Conservation (phyloP, 2,113 vertebrate species). For the Haemorhous mexicanus region DNA sequence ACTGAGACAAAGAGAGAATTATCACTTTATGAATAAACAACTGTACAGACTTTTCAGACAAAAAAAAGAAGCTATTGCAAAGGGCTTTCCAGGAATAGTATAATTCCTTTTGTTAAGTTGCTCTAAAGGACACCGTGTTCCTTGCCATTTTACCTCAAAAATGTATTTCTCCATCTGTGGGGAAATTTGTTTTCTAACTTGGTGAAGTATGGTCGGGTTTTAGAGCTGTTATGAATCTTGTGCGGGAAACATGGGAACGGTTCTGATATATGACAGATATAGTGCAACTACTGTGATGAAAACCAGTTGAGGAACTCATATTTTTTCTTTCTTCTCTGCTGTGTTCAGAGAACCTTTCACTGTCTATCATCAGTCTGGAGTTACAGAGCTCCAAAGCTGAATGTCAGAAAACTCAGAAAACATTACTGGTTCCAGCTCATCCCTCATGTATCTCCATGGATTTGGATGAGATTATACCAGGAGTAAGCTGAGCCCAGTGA, state of each 20-base stretch:
- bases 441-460: background rate
- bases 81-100: slow-evolving; percentile 36
- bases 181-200: slow-evolving; percentile 49
- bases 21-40: background rate
- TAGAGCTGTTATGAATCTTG: slow-evolving; percentile 48
- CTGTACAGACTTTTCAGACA: slow-evolving; percentile 24
- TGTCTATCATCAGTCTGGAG: slow-evolving; percentile 35
- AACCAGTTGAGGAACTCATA: slow-evolving; percentile 46
- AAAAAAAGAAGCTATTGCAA: slow-evolving; percentile 4
- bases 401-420: slow-evolving; percentile 32
- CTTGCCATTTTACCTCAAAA: background rate
- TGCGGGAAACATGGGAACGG: slow-evolving; percentile 46
- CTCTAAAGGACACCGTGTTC: slow-evolving; percentile 36
- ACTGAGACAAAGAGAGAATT: slow-evolving; percentile 20
- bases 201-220: background rate
- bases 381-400: slow-evolving; percentile 3
- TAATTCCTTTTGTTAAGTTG: slow-evolving; percentile 52
- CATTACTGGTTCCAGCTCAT: background rate
- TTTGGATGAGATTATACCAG: background rate
- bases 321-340: slow-evolving; percentile 29
- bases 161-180: slow-evolving; percentile 55
- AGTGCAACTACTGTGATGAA: slow-evolving; percentile 61
- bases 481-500: background rate
- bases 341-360: slow-evolving; percentile 30
- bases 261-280: slow-evolving; percentile 56